These are phyloP conservation scores for Aporophyla nigra DNA, from an alignment of 2,888 invertebrate species.

Conservation along the genomic window DNA sequence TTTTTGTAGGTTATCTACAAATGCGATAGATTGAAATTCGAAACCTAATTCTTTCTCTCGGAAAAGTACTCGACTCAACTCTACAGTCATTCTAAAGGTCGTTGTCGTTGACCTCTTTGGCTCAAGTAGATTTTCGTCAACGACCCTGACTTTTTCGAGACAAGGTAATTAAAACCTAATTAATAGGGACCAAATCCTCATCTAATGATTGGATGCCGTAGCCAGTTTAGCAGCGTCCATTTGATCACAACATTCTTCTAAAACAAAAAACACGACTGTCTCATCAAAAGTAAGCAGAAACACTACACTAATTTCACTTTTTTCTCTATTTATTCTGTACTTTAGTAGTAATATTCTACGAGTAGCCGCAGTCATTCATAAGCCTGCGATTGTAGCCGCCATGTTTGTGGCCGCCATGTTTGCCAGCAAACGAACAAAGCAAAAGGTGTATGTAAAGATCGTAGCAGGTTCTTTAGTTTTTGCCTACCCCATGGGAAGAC, in stretches of 20 bases:
- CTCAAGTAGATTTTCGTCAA: not conserved
- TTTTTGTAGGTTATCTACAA: too few species aligned
- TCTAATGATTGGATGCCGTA: not conserved
- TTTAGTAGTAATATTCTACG: slow-evolving; percentile 15
- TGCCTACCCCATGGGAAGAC: too few species aligned
- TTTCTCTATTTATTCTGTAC: slow-evolving; percentile 24
- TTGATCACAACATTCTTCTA: not conserved
- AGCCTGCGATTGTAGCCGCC: slow-evolving; percentile 29
- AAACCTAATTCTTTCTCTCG: too few species aligned
- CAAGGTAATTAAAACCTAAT: too few species aligned
- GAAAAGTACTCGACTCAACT: not conserved
- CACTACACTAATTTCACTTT: slow-evolving; percentile 26
- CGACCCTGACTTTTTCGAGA: not conserved
- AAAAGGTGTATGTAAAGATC: too few species aligned
- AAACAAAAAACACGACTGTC: not conserved
- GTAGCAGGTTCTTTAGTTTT: too few species aligned
- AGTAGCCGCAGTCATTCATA: slow-evolving; percentile 20
- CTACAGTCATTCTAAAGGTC: not conserved
- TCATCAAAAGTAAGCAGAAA: slow-evolving; percentile 19
- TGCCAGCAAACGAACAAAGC: not conserved
- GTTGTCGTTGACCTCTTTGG: too few species aligned
- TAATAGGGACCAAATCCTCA: too few species aligned
- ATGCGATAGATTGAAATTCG: too few species aligned
- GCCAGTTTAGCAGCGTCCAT: not conserved
- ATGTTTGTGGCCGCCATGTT: slow-evolving; percentile 30